Base-by-base conservation (phyloP, 2,113 vertebrate genomes). In the Oxygymnocypris stewartii region DNA sequence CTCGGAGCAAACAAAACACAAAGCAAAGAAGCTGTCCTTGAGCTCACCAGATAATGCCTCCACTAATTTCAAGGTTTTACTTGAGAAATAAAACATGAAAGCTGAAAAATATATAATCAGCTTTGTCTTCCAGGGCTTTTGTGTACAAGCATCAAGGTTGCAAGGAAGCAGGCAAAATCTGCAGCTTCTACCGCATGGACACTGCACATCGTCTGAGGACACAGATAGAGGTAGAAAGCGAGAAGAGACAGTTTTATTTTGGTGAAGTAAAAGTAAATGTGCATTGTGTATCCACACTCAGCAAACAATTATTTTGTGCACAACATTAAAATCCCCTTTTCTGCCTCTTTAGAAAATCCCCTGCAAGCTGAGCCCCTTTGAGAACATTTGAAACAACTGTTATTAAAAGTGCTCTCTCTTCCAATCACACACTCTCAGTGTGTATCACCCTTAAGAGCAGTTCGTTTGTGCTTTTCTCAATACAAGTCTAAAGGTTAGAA, bases 221-320 rank as follows among this genome's bases (percentile, higher is more conserved):
- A 85, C 25, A n/a, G 57, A 65, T 47, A 83, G 47, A 79, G 71
- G 7, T 31, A 28, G 31, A 51, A 44, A 79, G 75, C 20, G 25
- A 77, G 75, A 59, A 63, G 75, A 77, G n/a, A 57, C 23, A 3
- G 57, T 25, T 8, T 13, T n/a, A 9, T 75, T 37, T 28, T 63
- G 84, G 77, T 65, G 54, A 88, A 82, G 61, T 76, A 51, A 23
- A 25, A 85, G 25, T 82, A 78, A 82, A 82, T 65, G 76, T 88
- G 63, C 61, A 35, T 28, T 44, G 44, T 35, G 6, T 47, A 40
- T 79, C 28, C 4, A 79, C 35, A 14, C 40, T 69, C 25, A 31
- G 77, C 77, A 75, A 85, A 89, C 57, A 42, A 35, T 35, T 71
- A 13, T 42, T 40, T 86, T 87, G 54, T 77, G 6, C 9, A 16